Evolutionary conservation across 2,888 invertebrate genomes (phyloP), one percentile per base, ranked within the genome.

Genomic region (Pseudococcus longispinus): DNA sequence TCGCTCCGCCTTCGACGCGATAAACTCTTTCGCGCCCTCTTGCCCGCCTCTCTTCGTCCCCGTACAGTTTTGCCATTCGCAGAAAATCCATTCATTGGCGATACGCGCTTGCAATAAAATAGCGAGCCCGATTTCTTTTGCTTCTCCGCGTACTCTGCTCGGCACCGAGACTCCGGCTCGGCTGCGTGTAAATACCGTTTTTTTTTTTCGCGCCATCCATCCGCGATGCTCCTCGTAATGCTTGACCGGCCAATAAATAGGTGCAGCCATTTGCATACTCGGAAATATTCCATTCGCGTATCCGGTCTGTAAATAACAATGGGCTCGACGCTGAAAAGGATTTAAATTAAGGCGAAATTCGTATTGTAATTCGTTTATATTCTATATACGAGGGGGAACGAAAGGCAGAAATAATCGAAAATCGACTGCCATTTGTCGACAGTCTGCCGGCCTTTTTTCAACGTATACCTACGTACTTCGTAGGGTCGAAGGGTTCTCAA

Each of bases 61-160:
- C 37, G 37, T 80, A 42, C 42, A 42, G 37, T 29, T 60, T 60
- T 74, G 29, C 77, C 77, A 42, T 42, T 80, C 77, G 77, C 77
- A 80, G 77, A 80, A 80, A 80, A 80, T 42, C 77, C 77, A 80
- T 80, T 80, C 77, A 80, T 80, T 42, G 77, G 77, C 77, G 42
- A 80, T 80, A 42, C 42, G 74, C 77, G 60, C 2, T 20, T 60
- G 77, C 77, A 80, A 70, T 70, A 18, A 70, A 70, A 70, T 70
- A 70, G 77, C 77, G 42, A 42, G 32, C 37, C 9, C 70, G 70
- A 29, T 8, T 37, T 37, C 37, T n/a, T n/a, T n/a, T n/a, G n/a
- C n/a, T n/a, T n/a, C n/a, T n/a, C n/a, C n/a, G n/a, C n/a, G n/a
- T n/a, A n/a, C n/a, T n/a, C n/a, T n/a, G 70, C 29, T 70, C 70